Evolutionary conservation across 2,113 vertebrate genomes (phyloP).

Genomic region (Dendrocopos noguchii): DNA sequence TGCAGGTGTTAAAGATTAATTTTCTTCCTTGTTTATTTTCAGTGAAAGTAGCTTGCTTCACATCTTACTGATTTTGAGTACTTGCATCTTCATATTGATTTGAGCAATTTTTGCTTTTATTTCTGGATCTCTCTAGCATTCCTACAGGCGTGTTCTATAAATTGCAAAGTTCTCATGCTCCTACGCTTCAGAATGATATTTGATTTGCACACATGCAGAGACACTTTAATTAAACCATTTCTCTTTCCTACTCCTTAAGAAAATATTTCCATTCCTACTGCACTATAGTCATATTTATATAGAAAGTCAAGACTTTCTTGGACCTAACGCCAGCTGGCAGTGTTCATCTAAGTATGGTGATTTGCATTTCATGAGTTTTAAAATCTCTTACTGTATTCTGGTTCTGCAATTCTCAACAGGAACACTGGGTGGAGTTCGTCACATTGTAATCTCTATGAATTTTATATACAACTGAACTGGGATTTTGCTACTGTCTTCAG

Average conservation of each 20-base stretch:
- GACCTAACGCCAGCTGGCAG: neutral
- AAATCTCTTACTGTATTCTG: neutral
- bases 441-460: neutral
- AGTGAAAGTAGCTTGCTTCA: neutral
- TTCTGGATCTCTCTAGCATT: neutral
- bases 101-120: neutral
- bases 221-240: neutral
- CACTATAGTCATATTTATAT: neutral
- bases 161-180: neutral
- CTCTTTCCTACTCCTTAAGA: neutral
- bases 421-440: neutral
- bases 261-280: neutral
- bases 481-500: neutral
- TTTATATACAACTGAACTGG: neutral
- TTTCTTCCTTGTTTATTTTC: neutral
- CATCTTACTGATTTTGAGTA: neutral
- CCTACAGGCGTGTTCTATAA: neutral
- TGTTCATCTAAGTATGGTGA: neutral
- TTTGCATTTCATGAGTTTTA: neutral
- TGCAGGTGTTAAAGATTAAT: neutral
- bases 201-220: neutral
- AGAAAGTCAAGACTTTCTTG: neutral
- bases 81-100: neutral
- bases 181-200: neutral
- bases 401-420: neutral